phyloP scores from a whole-genome alignment of 2,113 vertebrate species.

The Ptyas mucosa region DNA sequence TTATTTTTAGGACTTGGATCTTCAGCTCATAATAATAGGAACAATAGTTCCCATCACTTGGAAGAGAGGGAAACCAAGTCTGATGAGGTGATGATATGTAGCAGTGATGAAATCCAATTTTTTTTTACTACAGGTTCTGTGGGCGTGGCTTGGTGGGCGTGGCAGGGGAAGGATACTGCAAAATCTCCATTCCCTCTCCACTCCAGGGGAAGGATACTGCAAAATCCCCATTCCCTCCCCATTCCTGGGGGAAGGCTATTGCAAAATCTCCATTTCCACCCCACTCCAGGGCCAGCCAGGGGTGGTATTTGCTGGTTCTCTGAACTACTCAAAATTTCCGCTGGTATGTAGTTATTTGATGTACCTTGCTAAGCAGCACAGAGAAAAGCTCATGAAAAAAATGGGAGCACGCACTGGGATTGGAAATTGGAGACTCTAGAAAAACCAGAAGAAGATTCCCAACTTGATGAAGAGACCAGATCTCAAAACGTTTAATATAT shows the following conservation, averaged over 20 bases:
- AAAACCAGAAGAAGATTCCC: not conserved
- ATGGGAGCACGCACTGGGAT: not conserved
- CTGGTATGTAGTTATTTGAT: not conserved
- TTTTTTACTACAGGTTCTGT: too few species aligned
- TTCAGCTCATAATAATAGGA: not conserved
- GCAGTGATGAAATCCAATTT: not conserved
- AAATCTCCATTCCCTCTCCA: too few species aligned
- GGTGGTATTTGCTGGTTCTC: too few species aligned
- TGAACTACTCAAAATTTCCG: too few species aligned
- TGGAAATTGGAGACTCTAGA: not conserved
- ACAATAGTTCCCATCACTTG: not conserved
- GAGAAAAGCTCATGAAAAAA: not conserved
- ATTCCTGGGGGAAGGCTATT: too few species aligned
- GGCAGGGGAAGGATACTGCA: too few species aligned
- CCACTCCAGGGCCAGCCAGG: too few species aligned
- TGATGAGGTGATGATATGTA: not conserved
- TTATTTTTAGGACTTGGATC: not conserved
- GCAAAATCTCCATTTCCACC: too few species aligned
- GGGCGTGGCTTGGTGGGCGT: too few species aligned
- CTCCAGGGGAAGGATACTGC: too few species aligned
- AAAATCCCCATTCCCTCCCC: too few species aligned
- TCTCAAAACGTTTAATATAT: not conserved
- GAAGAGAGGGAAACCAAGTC: not conserved
- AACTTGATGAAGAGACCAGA: not conserved
- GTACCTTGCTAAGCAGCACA: not conserved